phyloP scores from a whole-genome alignment of 2,113 vertebrate genomes.

The Herpailurus yagouaroundi region DNA sequence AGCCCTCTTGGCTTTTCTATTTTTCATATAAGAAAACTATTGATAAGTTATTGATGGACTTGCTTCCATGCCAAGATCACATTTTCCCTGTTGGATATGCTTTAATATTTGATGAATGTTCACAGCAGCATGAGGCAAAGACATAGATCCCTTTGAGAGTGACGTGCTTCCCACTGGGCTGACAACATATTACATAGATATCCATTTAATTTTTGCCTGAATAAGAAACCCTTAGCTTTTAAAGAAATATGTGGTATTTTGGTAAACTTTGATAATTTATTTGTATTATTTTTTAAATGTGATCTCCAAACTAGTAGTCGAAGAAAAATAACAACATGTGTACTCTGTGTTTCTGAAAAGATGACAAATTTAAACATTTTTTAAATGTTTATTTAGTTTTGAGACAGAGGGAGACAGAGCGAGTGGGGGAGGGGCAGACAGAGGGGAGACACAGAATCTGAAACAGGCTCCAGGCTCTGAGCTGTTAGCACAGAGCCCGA shows the following conservation, averaged over 20 bases:
- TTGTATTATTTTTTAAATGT: slow-evolving; percentile 4
- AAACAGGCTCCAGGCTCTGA: no score
- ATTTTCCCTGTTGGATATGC: background rate
- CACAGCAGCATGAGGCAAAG: background rate
- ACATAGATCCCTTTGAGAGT: background rate
- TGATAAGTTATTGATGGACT: slow-evolving; percentile 24
- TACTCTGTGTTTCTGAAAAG: background rate
- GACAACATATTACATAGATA: background rate
- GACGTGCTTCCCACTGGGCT: background rate
- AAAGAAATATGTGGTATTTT: background rate
- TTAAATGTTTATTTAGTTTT: no score
- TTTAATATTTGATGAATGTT: slow-evolving; percentile 42
- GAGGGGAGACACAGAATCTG: no score
- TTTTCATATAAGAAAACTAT: slow-evolving; percentile 13
- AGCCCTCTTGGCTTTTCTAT: background rate
- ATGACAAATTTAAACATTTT: background rate
- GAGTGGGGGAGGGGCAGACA: no score
- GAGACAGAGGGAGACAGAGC: no score
- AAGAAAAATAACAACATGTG: background rate
- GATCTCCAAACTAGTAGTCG: background rate
- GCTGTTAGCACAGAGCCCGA: no score
- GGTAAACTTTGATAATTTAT: background rate
- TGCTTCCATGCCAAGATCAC: background rate
- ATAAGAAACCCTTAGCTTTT: background rate
- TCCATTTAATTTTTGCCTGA: background rate